Evolutionary conservation across 2,888 invertebrate species (phyloP).

Genomic region (Eledona agricola): DNA sequence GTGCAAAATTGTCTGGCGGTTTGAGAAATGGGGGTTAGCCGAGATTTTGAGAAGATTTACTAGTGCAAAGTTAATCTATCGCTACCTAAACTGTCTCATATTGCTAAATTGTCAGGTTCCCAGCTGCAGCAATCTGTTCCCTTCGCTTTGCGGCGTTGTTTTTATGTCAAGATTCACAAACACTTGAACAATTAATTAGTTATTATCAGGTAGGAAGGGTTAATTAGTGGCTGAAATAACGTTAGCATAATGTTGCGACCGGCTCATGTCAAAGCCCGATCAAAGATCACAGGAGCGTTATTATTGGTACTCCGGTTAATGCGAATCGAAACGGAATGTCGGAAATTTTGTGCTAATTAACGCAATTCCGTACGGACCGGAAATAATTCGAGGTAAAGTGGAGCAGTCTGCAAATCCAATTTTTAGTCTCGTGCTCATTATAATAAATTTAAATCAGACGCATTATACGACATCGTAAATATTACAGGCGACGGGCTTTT

Average conservation of each 20-base stretch:
- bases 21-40: conserved; percentile 26
- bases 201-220: conserved; percentile 1
- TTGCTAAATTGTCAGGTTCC: conserved; percentile 23
- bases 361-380: conserved; percentile 1
- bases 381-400: not conserved
- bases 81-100: conserved; percentile 16
- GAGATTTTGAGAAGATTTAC: conserved; percentile 29
- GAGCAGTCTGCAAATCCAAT: conserved; percentile 4
- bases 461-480: too few relatives aligned
- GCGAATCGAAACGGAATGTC: not conserved
- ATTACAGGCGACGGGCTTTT: too few relatives aligned
- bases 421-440: conserved; percentile 11
- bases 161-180: conserved; percentile 8
- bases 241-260: conserved; percentile 9
- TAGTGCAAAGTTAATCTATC: conserved; percentile 19
- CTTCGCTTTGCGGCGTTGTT: not conserved
- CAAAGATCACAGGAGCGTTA: conserved; percentile 18
- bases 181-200: conserved; percentile 11
- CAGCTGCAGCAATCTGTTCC: conserved; percentile 5
- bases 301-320: conserved; percentile 5
- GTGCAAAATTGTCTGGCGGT: conserved; percentile 19
- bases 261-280: conserved; percentile 19
- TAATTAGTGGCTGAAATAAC: conserved; percentile 15
- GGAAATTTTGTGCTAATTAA: conserved; percentile 9
- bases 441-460: conserved; percentile 10